Conservation (phyloP, 2,888 invertebrate species). For the Ormyrus labotus region DNA sequence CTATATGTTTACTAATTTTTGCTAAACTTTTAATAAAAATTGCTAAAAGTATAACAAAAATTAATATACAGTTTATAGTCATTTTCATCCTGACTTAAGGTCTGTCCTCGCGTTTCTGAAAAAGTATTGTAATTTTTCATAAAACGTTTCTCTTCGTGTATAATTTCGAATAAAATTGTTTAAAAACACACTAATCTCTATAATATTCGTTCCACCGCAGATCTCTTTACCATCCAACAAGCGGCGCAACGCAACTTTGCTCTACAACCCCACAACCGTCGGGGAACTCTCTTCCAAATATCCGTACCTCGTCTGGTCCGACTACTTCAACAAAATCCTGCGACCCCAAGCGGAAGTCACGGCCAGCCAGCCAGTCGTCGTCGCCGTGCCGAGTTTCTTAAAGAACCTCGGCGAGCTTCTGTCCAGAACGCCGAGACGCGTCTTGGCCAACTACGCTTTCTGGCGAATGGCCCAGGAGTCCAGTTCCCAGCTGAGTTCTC, state of each 20-base stretch:
- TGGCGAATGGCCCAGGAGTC: slow-evolving; percentile 76
- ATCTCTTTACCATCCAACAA: slow-evolving; percentile 83
- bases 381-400: slow-evolving; percentile 82
- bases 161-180: too few relatives aligned
- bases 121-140: too few relatives aligned
- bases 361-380: slow-evolving; percentile 84
- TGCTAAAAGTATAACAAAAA: too few relatives aligned
- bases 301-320: slow-evolving; percentile 86
- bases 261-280: slow-evolving; percentile 92
- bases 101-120: too few relatives aligned
- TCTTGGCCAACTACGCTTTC: slow-evolving; percentile 78
- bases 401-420: slow-evolving; percentile 45
- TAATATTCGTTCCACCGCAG: slow-evolving; percentile 36
- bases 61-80: too few relatives aligned
- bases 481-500: slow-evolving; percentile 70
- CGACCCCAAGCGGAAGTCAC: slow-evolving; percentile 80
- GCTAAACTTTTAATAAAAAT: too few relatives aligned
- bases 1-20: too few relatives aligned
- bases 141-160: too few relatives aligned
- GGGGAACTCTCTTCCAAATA: slow-evolving; percentile 84
- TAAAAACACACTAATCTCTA: too few relatives aligned
- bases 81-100: too few relatives aligned
- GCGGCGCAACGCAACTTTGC: slow-evolving; percentile 88
- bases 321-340: slow-evolving; percentile 88
- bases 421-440: slow-evolving; percentile 66